These are phyloP conservation scores for Lutraria rhynchaena DNA, from an alignment of 1,140 invertebrate species.

Conservation along the genomic window DNA sequence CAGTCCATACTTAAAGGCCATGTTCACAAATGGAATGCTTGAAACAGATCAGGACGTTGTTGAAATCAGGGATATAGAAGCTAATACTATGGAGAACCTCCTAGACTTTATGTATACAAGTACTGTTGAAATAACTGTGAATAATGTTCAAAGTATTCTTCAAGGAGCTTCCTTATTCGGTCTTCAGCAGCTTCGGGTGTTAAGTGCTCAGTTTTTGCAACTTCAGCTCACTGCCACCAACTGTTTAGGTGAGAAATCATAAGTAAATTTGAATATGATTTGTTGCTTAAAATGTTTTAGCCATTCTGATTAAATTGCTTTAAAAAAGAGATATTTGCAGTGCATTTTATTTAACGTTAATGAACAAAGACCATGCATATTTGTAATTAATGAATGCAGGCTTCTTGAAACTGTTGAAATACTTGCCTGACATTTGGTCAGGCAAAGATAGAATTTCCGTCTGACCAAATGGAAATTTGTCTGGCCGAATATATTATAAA, in stretches of 20 bases:
- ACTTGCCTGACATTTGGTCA: too few relatives aligned
- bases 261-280: not conserved
- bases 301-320: not conserved
- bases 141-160: slow-evolving; percentile 94
- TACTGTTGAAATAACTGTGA: slow-evolving; percentile 85
- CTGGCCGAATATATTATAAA: too few relatives aligned
- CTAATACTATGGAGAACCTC: slow-evolving; percentile 89
- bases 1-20: slow-evolving; percentile 79
- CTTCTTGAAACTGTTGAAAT: too few relatives aligned
- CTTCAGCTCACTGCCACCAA: slow-evolving; percentile 77
- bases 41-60: slow-evolving; percentile 86
- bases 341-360: too few relatives aligned
- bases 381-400: too few relatives aligned
- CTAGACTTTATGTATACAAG: slow-evolving; percentile 96
- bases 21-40: slow-evolving; percentile 81
- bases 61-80: slow-evolving; percentile 90
- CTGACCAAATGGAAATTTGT: too few relatives aligned
- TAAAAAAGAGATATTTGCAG: too few relatives aligned
- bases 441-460: too few relatives aligned
- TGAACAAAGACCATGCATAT: not conserved
- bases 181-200: slow-evolving; percentile 78
- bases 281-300: not conserved
- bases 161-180: slow-evolving; percentile 81
- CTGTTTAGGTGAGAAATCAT: slow-evolving; percentile 78
- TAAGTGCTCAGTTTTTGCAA: slow-evolving; percentile 78